A percentile compares a stretch with the other conserved stretches of the same genome.
phyloP scores from a whole-genome alignment of 1,140 invertebrate species.

The Antheraea mylitta region DNA sequence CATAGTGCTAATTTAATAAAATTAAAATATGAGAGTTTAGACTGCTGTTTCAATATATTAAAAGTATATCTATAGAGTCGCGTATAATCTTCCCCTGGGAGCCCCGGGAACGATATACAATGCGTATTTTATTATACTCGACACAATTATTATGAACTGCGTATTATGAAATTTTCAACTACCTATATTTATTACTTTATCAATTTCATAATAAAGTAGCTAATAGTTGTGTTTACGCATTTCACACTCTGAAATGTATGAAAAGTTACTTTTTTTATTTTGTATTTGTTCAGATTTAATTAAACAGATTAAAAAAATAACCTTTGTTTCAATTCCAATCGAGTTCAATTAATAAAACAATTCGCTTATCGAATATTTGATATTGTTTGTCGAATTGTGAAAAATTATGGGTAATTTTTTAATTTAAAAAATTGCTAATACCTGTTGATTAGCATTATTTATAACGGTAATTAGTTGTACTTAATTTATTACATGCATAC shows the following conservation, averaged over 20 bases:
- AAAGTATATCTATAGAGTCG: constrained; percentile 21
- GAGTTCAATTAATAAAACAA: too few species aligned
- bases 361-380: too few species aligned
- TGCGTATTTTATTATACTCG: background rate
- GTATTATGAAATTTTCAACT: constrained; percentile 16
- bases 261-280: constrained; percentile 49
- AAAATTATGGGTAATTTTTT: too few species aligned
- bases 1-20: background rate
- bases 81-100: constrained; percentile 31
- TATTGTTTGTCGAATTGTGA: too few species aligned
- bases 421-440: too few species aligned
- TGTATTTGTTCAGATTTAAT: constrained; percentile 48
- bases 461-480: too few species aligned
- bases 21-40: constrained; percentile 25
- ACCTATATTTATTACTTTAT: constrained; percentile 17
- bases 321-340: background rate
- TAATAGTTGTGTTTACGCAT: constrained; percentile 6
- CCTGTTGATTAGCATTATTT: too few species aligned
- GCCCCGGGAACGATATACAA: constrained; percentile 31
- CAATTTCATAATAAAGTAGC: constrained; percentile 5
- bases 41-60: constrained; percentile 21
- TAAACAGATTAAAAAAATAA: background rate
- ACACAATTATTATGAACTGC: constrained; percentile 11
- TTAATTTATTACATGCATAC: too few species aligned
- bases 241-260: background rate